phyloP scores from a whole-genome alignment of 2,797 vertebrate species.

The Oryzias sinensis region DNA sequence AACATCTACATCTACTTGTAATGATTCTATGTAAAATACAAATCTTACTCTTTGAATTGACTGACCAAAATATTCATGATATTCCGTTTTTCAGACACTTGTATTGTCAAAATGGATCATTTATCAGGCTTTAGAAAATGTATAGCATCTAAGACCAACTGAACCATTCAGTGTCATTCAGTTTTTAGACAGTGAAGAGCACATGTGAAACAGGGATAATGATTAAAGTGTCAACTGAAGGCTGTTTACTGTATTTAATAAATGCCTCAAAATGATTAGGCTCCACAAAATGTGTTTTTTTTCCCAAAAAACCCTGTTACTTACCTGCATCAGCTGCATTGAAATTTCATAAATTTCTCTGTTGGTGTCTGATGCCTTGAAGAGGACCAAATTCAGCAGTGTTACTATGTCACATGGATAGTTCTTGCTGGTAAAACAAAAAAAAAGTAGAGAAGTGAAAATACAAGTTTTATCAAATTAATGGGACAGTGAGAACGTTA shows the following conservation, averaged over 20 bases:
- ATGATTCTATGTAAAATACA: too few relatives aligned
- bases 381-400: conserved; percentile 92
- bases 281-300: neutral
- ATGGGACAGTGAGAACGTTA: conserved; percentile 17
- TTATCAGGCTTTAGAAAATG: too few relatives aligned
- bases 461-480: conserved; percentile 1
- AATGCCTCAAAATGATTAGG: neutral
- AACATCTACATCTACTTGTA: too few relatives aligned
- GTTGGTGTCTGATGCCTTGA: conserved; percentile 95
- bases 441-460: neutral
- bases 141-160: too few relatives aligned
- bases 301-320: conserved; percentile 16
- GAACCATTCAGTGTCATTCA: too few relatives aligned
- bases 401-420: conserved; percentile 95
- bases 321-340: conserved; percentile 98
- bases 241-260: too few relatives aligned
- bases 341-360: conserved; percentile 98
- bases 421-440: conserved; percentile 76
- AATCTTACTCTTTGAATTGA: too few relatives aligned
- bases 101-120: too few relatives aligned
- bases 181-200: too few relatives aligned
- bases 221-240: too few relatives aligned
- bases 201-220: neutral
- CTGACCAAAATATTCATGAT: too few relatives aligned
- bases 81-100: too few relatives aligned